Percentiles rank a stretch among this genome's conserved stretches.
Conservation (phyloP, 2,888 invertebrate genomes). For the Tyria jacobaeae region DNA sequence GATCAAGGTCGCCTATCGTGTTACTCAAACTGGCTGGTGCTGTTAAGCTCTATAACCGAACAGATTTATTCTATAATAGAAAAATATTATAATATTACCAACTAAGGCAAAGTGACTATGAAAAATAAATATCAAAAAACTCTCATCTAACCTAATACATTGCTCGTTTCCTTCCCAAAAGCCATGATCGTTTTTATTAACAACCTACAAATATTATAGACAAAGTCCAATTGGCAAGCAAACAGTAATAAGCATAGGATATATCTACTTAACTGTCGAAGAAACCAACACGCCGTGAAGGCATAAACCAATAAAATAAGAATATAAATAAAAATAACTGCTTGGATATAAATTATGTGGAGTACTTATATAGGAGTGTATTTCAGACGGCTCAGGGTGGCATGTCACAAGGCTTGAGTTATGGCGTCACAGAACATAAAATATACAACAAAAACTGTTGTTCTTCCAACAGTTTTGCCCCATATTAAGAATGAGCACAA, state of each 20-base stretch:
- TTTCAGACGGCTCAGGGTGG: constrained; percentile 78
- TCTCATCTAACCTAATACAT: constrained; percentile 10
- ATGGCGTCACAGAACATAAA: constrained; percentile 85
- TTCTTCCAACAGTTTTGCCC: constrained; percentile 86
- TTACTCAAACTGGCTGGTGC: no score
- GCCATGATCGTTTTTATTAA: constrained; percentile 44
- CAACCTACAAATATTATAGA: constrained; percentile 30
- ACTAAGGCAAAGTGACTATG: not conserved
- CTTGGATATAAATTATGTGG: constrained; percentile 71
- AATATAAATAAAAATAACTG: constrained; percentile 82
- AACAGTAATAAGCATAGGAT: constrained; percentile 59
- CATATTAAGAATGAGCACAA: constrained; percentile 86
- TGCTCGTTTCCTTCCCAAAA: constrained; percentile 25
- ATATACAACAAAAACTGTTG: constrained; percentile 86
- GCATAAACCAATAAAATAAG: constrained; percentile 82
- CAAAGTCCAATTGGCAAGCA: constrained; percentile 47
- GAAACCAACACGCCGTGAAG: constrained; percentile 75
- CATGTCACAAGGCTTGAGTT: constrained; percentile 77
- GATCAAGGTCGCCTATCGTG: no score
- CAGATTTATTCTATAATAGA: no score
- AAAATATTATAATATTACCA: not conserved
- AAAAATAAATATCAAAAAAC: constrained; percentile 19
- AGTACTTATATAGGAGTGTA: constrained; percentile 64
- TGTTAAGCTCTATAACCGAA: no score
- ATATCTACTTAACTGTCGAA: constrained; percentile 67